Conservation (phyloP, 1,140 invertebrate species). For the Ephestia elutella region DNA sequence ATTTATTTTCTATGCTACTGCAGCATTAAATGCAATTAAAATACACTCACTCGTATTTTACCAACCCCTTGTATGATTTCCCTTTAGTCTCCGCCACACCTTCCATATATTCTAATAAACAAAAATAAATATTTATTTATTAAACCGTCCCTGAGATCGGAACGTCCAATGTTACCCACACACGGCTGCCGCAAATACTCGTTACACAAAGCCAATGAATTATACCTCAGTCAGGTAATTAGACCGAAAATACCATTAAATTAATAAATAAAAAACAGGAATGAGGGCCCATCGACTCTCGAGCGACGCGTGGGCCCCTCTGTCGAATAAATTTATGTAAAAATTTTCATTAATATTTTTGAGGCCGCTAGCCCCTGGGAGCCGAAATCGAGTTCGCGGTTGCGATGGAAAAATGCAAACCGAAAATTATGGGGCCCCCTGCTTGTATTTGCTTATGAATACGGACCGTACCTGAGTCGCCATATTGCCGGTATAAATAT, state of each 20-base stretch:
- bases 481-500: constrained; percentile 39
- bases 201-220: constrained; percentile 63
- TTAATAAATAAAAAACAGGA: constrained; percentile 74
- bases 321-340: constrained; percentile 74
- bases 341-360: constrained; percentile 75
- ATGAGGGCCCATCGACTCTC: constrained; percentile 50
- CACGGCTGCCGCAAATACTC: constrained; percentile 48
- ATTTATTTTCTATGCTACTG: background rate
- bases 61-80: background rate
- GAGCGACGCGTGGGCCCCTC: constrained; percentile 58
- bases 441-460: constrained; percentile 73
- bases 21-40: background rate
- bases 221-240: constrained; percentile 71
- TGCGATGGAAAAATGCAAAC: constrained; percentile 73
- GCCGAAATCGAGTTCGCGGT: constrained; percentile 70
- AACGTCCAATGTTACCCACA: constrained; percentile 32
- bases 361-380: constrained; percentile 68
- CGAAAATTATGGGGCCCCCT: constrained; percentile 70
- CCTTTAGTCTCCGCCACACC: background rate
- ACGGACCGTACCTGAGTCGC: constrained; percentile 46
- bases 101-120: constrained; percentile 2
- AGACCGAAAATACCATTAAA: constrained; percentile 74
- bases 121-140: constrained; percentile 1
- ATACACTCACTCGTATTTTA: background rate
- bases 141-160: background rate